Evolutionary conservation across 2,888 invertebrate genomes (phyloP), one percentile per base, ranked within the genome.

Genomic region (Diaphora mendica): DNA sequence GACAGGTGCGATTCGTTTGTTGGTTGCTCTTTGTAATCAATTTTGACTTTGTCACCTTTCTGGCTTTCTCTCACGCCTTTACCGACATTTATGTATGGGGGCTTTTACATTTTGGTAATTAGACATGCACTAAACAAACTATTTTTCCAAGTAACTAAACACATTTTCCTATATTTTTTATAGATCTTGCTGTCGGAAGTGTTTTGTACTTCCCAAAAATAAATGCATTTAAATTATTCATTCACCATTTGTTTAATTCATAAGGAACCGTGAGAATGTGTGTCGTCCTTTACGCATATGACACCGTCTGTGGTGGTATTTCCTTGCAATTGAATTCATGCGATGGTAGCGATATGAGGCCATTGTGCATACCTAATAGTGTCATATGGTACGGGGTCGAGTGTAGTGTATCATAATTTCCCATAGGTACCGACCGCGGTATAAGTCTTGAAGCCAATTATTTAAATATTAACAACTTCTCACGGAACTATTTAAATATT

Each of bases 261-360:
- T 75, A 75, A 71, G 67, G 76, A 69, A 90, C 89, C 94, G 95
- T 95, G 95, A 92, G 95, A 95, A 94, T 87, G 74, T 77, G 70
- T 85, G 82, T 83, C 80, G 79, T 77, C 87, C 87, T 90, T 91
- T 78, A 83, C 74, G 69, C 91, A 91, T 94, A 94, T 95, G 95
- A 92, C 87, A 86, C 91, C 86, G 87, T 85, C 72, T 78, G 87
- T 87, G 83, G 83, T 87, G 84, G 89, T 87, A 90, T 89, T 93
- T 95, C 93, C 94, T 95, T 93, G 93, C 93, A 91, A 94, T 95
- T 94, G 95, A 72, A 94, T 94, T 93, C 91, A 87, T 85, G 89
- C 88, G 94, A 94, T 93, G 91, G 90, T 91, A 89, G 88, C 91
- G 95, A 95, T 95, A 95, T 89, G 90, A 87, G 81, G 85, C 84